Evolutionary conservation across 2,113 vertebrate genomes (phyloP).

Genomic region (Numida meleagris): DNA sequence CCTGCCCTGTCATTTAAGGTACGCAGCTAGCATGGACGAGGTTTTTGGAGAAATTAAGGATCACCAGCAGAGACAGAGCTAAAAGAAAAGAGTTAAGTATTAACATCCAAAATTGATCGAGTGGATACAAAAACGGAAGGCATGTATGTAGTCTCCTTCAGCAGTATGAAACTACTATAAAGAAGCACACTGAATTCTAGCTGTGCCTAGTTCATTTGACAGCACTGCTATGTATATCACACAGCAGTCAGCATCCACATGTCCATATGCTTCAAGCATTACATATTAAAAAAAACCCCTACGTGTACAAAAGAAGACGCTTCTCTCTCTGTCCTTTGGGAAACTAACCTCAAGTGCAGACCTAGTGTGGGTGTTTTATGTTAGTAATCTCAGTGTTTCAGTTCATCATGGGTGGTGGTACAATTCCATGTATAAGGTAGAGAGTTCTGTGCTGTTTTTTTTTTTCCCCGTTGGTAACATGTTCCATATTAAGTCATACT

Average conservation of each 20-base stretch:
- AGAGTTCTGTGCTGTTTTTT: neutral
- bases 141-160: neutral
- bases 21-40: neutral
- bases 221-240: neutral
- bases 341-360: neutral
- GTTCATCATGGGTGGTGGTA: neutral
- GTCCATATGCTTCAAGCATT: slow-evolving; percentile 2
- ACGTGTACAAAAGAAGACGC: neutral
- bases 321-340: neutral
- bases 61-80: neutral
- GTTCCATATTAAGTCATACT: neutral
- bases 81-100: neutral
- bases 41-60: neutral
- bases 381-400: neutral
- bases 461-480: neutral
- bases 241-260: slow-evolving; percentile 24
- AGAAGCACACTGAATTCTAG: neutral
- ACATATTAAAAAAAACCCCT: neutral
- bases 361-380: neutral
- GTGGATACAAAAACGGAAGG: neutral
- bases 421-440: neutral
- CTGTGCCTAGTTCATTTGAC: slow-evolving; percentile 36
- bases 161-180: neutral
- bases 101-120: neutral
- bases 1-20: neutral